Evolutionary conservation across 2,888 invertebrate genomes (phyloP), one percentile per base, ranked within the genome.

Genomic region (Smittia sp.): DNA sequence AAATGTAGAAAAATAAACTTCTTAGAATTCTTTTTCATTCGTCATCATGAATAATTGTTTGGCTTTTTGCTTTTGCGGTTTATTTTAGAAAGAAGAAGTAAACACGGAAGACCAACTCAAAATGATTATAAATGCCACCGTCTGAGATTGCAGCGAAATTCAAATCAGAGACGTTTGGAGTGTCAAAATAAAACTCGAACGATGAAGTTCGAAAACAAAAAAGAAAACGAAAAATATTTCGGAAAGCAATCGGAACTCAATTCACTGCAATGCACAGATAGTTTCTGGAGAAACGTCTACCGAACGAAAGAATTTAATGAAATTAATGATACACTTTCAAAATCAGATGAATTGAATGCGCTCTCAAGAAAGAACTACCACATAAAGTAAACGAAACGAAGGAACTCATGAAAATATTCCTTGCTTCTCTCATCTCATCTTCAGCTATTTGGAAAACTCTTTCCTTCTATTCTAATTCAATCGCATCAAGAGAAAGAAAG

Each of bases 1-100:
- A 87, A 86, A 76, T 76, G 75, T 75, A 75, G 76, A 77, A 77
- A 76, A 75, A 75, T 76, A 75, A 69, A 62, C 27, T 62, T 67
- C 41, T 63, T 74, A 67, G 62, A 74, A 74, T 24, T 63, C 22
- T 58, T 11, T 46, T 63, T 22, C 20, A 13, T 63, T 63, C 63
- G 63, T 63, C 25, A 63, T 13, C 63, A 63, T 63, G n/a, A 63
- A 63, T 27, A 13, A 63, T 63, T 63, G 63, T 63, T 63, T 63
- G 63, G 63, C 20, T 27, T 63, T n/a, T 13, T 63, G 22, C 18
- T 13, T 58, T 58, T 22, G 58, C 18, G 18, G 7, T 58, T n/a
- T n/a, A n/a, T n/a, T 18, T 7, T 13, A 18, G 22, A 18, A 22
- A 4, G 22, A 58, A 58, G n/a, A 58, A 22, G 18, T 7, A 58